Conservation (phyloP, 2,888 invertebrate genomes). For the Ennomos erosarius region DNA sequence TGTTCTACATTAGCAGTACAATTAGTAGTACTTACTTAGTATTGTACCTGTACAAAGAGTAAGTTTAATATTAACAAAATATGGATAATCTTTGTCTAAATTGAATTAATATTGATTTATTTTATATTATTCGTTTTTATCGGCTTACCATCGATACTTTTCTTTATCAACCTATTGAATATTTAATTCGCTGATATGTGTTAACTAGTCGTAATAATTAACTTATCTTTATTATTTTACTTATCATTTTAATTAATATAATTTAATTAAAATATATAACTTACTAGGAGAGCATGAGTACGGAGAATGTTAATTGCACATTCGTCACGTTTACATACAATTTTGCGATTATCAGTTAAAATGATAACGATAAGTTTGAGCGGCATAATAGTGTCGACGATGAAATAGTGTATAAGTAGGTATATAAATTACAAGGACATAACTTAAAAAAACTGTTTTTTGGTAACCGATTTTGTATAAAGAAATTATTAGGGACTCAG, state of each 20-base stretch:
- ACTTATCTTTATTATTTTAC: slow-evolving; percentile 18
- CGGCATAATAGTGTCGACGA: slow-evolving; percentile 9
- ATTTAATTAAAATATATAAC: slow-evolving; percentile 43
- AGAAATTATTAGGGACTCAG: too few species aligned
- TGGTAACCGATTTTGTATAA: too few species aligned
- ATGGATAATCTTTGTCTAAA: too few species aligned
- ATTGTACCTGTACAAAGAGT: too few species aligned
- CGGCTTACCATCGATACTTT: not conserved
- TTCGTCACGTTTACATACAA: slow-evolving; percentile 1
- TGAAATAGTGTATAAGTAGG: not conserved
- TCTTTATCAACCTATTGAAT: not conserved
- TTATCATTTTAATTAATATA: slow-evolving; percentile 29
- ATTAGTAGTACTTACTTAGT: too few species aligned
- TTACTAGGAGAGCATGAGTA: slow-evolving; percentile 48
- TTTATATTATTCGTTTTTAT: too few species aligned
- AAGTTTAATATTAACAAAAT: too few species aligned
- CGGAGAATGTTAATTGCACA: slow-evolving; percentile 19
- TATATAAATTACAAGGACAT: too few species aligned
- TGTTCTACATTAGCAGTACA: too few species aligned
- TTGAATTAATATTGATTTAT: too few species aligned
- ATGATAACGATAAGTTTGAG: slow-evolving; percentile 7
- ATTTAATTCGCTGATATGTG: too few species aligned
- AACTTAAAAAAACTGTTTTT: too few species aligned
- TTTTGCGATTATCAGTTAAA: slow-evolving; percentile 1
- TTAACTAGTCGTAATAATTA: not conserved